Conservation (phyloP, 2,888 invertebrate species). For the Ichneumon xanthorius region DNA sequence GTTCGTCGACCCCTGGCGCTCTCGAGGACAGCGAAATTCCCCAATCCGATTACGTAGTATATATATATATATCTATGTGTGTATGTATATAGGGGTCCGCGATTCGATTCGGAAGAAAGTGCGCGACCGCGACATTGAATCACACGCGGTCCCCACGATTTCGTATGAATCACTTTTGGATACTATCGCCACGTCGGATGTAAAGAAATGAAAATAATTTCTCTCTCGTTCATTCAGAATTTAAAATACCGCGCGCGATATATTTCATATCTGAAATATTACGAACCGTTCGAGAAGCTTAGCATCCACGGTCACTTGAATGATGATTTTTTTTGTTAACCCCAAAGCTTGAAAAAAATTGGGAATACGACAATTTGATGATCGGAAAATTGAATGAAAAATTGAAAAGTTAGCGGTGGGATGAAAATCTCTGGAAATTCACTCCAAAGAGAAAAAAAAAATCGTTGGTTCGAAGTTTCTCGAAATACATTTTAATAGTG, state of each 20-base stretch:
- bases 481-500: neutral
- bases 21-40: constrained; percentile 60
- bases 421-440: too few relatives aligned
- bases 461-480: neutral
- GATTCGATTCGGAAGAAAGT: constrained; percentile 65
- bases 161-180: constrained; percentile 61
- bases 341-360: too few relatives aligned
- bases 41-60: constrained; percentile 63
- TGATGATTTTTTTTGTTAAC: too few relatives aligned
- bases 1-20: constrained; percentile 59
- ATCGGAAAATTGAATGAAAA: too few relatives aligned
- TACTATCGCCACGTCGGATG: constrained; percentile 18
- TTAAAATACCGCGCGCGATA: neutral
- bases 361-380: too few relatives aligned
- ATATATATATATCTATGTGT: neutral
- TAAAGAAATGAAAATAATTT: constrained; percentile 43
- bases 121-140: constrained; percentile 65
- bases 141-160: constrained; percentile 47
- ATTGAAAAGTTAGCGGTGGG: too few relatives aligned
- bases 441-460: neutral
- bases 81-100: constrained; percentile 32
- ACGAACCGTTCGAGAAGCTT: too few relatives aligned
- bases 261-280: neutral
- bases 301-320: too few relatives aligned
- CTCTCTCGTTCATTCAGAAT: constrained; percentile 37